phyloP scores from a whole-genome alignment of 2,797 vertebrate genomes.

The Delichon dasypus region DNA sequence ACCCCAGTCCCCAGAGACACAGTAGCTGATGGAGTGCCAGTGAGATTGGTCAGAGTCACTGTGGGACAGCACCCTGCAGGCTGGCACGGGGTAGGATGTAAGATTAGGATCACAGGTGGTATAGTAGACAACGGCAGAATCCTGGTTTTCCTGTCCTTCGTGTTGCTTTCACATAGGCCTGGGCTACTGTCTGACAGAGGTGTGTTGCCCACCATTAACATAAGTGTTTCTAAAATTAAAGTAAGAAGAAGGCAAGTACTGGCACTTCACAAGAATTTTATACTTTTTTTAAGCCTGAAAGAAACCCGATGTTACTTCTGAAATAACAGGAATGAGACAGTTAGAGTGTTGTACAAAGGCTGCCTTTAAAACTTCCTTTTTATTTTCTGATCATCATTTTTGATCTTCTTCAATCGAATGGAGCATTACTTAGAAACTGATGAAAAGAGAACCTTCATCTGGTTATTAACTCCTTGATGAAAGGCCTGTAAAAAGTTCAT shows the following conservation, averaged over 20 bases:
- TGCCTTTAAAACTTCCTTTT: constrained; percentile 56
- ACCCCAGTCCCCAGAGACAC: neutral
- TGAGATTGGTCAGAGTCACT: neutral
- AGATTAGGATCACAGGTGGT: neutral
- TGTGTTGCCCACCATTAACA: neutral
- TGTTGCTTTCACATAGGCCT: neutral
- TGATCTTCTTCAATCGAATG: constrained; percentile 59
- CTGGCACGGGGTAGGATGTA: neutral
- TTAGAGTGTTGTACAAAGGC: constrained; percentile 46
- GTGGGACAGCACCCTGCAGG: neutral
- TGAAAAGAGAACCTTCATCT: constrained; percentile 57
- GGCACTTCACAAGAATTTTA: neutral
- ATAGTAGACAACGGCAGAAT: neutral
- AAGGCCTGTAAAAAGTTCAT: constrained; percentile 39
- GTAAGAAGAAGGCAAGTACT: neutral
- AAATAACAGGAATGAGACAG: constrained; percentile 37
- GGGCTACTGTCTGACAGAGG: neutral
- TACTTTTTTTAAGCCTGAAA: neutral
- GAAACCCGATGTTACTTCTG: neutral
- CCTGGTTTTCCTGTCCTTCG: neutral
- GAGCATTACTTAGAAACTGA: constrained; percentile 36
- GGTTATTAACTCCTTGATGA: constrained; percentile 57
- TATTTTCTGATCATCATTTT: constrained; percentile 56
- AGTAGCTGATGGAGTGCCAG: neutral
- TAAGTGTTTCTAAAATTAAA: neutral